Evolutionary conservation across 2,797 vertebrate species (phyloP), one percentile per base, ranked within the genome.

Genomic region (Enteromius unitaeniatus): DNA sequence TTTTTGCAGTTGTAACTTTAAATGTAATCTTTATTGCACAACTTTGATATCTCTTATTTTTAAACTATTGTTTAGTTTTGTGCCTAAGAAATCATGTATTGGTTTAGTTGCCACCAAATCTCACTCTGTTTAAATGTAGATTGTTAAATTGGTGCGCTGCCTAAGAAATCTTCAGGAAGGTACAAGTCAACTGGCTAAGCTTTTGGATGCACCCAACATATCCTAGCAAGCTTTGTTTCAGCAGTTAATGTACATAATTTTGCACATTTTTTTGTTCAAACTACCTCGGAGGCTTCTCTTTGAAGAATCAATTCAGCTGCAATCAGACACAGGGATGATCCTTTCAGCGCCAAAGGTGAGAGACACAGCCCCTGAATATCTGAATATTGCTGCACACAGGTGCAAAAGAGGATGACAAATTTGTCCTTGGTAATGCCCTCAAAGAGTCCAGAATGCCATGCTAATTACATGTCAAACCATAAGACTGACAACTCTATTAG

Each of bases 401-500:
- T 67, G 49, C 62, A 78, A 58, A 69, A 45, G 17, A 69, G 37
- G 64, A 78, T 78, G 74, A 83, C 51, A 78, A 78, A 78, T 62
- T 37, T 26, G 51, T 78, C 74, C 74, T 60, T 83, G 26, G 60
- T 49, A 21, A n/a, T 78, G 64, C 21, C 65, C 26, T 70, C 37
- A 15, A 42, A 60, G 37, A 70, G 51, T 74, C 49, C 64, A 70
- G 64, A 78, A 83, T 34, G 9, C 26, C 1, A 31, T 51, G 13
- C 82, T 83, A 83, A 83, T 78, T 83, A 78, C 0, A 2, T 78
- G 82, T 83, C 82, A 83, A 69, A 83, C 51, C 34, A 60, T 40
- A 78, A 60, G 82, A 83, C 51, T 78, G 82, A 83, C 74, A 77
- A 55, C 82, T 78, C 82, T 78, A 78, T 78, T 83, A 83, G 64